Conservation (phyloP, 2,888 invertebrate species). For the Chrysodeixis includens region DNA sequence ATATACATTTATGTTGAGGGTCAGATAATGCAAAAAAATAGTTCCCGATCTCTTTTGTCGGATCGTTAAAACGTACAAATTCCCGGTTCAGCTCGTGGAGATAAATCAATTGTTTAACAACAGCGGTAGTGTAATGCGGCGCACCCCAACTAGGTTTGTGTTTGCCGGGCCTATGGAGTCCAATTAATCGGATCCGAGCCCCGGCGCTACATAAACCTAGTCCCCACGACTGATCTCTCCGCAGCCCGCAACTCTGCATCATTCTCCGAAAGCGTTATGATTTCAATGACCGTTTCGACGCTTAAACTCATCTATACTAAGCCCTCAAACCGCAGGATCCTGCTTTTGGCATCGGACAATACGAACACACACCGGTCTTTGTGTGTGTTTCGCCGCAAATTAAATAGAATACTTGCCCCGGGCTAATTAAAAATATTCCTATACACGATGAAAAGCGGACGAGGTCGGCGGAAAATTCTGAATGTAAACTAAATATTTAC, state of each 20-base stretch:
- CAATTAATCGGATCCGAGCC: slow-evolving; percentile 76
- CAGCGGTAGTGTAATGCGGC: slow-evolving; percentile 63
- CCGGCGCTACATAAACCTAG: slow-evolving; percentile 68
- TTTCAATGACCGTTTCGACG: slow-evolving; percentile 71
- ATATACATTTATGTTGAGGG: slow-evolving; percentile 19
- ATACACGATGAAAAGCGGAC: slow-evolving; percentile 68
- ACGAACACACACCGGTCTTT: slow-evolving; percentile 71
- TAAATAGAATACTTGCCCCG: slow-evolving; percentile 80
- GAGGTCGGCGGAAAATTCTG: slow-evolving; percentile 60
- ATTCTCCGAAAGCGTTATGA: slow-evolving; percentile 68
- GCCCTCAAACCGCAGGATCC: slow-evolving; percentile 75
- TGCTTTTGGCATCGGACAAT: slow-evolving; percentile 82
- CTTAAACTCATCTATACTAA: slow-evolving; percentile 70
- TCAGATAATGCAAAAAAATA: slow-evolving; percentile 36
- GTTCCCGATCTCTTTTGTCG: slow-evolving; percentile 50
- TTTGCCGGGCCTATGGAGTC: slow-evolving; percentile 70
- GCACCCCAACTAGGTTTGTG: slow-evolving; percentile 67
- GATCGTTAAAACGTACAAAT: slow-evolving; percentile 39
- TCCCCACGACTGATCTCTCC: slow-evolving; percentile 63
- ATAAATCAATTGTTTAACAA: slow-evolving; percentile 65
- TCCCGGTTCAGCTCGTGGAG: slow-evolving; percentile 39
- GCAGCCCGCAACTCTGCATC: slow-evolving; percentile 44
- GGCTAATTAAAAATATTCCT: slow-evolving; percentile 79
- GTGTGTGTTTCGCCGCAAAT: slow-evolving; percentile 77
- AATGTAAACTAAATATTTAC: slow-evolving; percentile 48